Evolutionary conservation across 2,113 vertebrate species (phyloP), one percentile per base, ranked within the genome.

Genomic region (Albula goreensis): DNA sequence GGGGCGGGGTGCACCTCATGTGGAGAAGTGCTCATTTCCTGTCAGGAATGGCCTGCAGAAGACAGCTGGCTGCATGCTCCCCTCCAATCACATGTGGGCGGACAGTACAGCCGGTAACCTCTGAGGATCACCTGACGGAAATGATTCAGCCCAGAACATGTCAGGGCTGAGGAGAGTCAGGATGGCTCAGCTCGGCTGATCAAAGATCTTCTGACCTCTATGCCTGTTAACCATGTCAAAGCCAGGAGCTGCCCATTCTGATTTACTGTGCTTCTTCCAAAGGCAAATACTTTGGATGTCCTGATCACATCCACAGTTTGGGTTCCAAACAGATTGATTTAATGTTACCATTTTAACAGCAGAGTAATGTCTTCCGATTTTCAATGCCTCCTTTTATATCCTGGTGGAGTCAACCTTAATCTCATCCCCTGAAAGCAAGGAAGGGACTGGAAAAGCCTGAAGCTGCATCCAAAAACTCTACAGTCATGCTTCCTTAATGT

Each of bases 151-250:
- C 50, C 31, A 78, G 81, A 78, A 31, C 25, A 6, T 12, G 56
- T 25, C n/a, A 48, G 50, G 13, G 17, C 11, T 50, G 22, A 31
- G 22, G 13, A 12, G 49, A 48, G 83, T 78, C 70, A 49, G 60
- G 87, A 85, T 52, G 41, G 51, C 19, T 51, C 57, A 79, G 60
- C 41, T 48, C 49, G 52, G 57, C 25, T 1, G 81, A 53, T 85
- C 53, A 87, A 56, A 51, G n/a, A 41, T 74, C 31, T 80, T 22
- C 77, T 9, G 66, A 84, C 80, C 12, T 9, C 49, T 60, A 13
- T 51, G 13, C 51, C 85, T 60, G 83, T 15, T 78, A 78, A 85
- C 83, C 25, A 52, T 41, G 31, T 41, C 57, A 81, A 81, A 49
- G 74, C 31, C 31, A 22, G 66, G 60, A 48, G 5, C 31, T 25